Percentiles rank a stretch among this genome's conserved stretches.
Evolutionary conservation across 2,113 vertebrate species (phyloP).

Genomic region (Steatornis caripensis): DNA sequence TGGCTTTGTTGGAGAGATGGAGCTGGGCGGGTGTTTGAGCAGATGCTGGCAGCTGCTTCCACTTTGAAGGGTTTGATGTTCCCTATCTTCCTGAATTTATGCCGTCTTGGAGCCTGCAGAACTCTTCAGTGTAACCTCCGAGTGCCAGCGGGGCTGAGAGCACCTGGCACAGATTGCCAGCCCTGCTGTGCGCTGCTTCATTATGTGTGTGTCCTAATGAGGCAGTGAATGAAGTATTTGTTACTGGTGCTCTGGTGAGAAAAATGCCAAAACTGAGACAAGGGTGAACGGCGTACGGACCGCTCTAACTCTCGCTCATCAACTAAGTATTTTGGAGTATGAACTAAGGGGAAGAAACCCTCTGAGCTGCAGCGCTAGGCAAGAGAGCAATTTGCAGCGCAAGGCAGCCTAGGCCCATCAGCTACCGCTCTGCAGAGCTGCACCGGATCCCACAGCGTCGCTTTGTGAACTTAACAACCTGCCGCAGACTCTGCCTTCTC

Average conservation of each 20-base stretch:
- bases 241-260: conserved; percentile 4
- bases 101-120: conserved; percentile 12
- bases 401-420: background rate
- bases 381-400: accelerated
- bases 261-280: background rate
- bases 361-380: background rate
- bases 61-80: background rate
- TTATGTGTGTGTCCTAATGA: background rate
- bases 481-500: background rate
- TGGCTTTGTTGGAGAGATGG: background rate
- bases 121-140: background rate
- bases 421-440: accelerated
- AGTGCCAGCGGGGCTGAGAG: background rate
- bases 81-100: background rate
- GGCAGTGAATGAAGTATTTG: background rate
- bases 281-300: background rate
- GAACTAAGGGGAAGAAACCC: background rate
- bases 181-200: accelerated
- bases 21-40: background rate
- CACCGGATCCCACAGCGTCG: accelerated
- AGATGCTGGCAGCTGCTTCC: conserved; percentile 45
- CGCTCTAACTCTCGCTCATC: background rate
- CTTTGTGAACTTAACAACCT: background rate
- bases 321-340: background rate
- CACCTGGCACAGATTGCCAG: background rate